Evolutionary conservation across 2,113 vertebrate genomes (phyloP), one percentile per base, ranked within the genome.

Genomic region (Callopanchax toddi): DNA sequence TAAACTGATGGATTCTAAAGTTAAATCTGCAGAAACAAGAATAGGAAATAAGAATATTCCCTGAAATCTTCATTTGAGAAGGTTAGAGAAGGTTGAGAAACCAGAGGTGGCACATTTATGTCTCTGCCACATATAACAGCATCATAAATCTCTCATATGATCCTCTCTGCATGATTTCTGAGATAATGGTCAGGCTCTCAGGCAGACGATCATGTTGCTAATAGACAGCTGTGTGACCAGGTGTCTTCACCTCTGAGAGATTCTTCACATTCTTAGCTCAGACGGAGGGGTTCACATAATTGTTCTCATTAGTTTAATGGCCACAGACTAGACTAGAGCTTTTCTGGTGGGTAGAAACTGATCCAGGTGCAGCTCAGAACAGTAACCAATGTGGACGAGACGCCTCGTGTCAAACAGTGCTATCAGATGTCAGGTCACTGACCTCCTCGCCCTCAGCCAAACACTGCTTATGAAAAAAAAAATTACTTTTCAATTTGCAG

Each of bases 191-290:
- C 29, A 32, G 10, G 10, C 29, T 32, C 6, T 32, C 29, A 32
- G 4, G 29, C 29, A 32, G 29, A 32, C 10, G 29, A 32, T 32
- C 4, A 6, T 9, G 10, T 26, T 69, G 58, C 50, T 81, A 73
- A 77, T 71, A 81, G 67, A 73, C 74, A 81, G 70, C 70, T 85
- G 76, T 42, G 20, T 71, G 46, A 72, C 89, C 89, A 92, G 91
- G 87, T 91, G 87, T 84, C 73, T 85, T 89, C 73, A 81, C 67
- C 71, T 60, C 44, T 42, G 51, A 83, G 34, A 78, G 74, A 92
- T 89, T 91, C 79, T 76, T 82, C 16, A 81, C 36, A 85, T 86
- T 91, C 74, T 76, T 78, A 82, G 68, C 69, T 55, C 57, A 67
- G 69, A 71, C 78, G 48, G 70, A 71, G 83, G 74, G 63, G 21